These are phyloP conservation scores for Hedya salicella DNA, from an alignment of 2,888 invertebrate genomes.

Conservation along the genomic window DNA sequence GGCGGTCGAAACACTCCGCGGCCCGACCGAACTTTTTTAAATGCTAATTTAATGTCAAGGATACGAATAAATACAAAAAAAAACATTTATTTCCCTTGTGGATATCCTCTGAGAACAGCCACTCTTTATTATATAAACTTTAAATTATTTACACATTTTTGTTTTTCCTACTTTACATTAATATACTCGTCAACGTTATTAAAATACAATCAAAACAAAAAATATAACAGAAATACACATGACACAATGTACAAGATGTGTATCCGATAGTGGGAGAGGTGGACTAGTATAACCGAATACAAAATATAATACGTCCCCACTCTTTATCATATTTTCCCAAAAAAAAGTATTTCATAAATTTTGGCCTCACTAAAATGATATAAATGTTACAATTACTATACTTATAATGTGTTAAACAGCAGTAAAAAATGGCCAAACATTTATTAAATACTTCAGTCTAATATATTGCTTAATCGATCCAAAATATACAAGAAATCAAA, in stretches of 20 bases:
- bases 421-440: conserved; percentile 68
- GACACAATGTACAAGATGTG: conserved; percentile 69
- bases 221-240: conserved; percentile 80
- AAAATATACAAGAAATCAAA: conserved; percentile 74
- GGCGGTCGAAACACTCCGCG: too few species aligned
- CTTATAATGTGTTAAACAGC: conserved; percentile 64
- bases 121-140: conserved; percentile 85
- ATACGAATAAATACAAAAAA: conserved; percentile 48
- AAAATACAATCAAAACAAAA: conserved; percentile 84
- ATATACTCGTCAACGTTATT: conserved; percentile 81
- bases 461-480: conserved; percentile 80
- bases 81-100: conserved; percentile 56
- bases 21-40: too few species aligned
- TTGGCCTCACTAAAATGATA: conserved; percentile 65
- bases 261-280: conserved; percentile 72
- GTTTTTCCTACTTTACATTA: conserved; percentile 83
- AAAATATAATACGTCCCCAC: conserved; percentile 77
- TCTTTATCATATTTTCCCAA: conserved; percentile 58
- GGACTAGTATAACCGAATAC: conserved; percentile 81
- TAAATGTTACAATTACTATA: conserved; percentile 58
- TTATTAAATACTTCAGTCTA: conserved; percentile 81
- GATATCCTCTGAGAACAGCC: conserved; percentile 78
- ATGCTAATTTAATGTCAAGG: neutral
- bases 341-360: conserved; percentile 78
- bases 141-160: conserved; percentile 84